Evolutionary conservation across 2,888 invertebrate genomes (phyloP).

Genomic region (Subacronicta megacephala): DNA sequence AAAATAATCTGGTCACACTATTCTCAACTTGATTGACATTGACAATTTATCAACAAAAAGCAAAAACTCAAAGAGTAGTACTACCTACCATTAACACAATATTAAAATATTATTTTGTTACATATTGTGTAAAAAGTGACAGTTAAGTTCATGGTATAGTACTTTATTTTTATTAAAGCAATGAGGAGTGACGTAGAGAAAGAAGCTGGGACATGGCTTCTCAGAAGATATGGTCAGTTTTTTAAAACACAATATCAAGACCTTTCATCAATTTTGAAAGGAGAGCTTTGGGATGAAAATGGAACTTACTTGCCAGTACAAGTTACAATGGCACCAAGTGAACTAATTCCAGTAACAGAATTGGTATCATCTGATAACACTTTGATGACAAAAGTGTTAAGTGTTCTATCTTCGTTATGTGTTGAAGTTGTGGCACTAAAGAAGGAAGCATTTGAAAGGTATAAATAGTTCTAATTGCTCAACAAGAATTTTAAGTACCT

Average conservation of each 20-base stretch:
- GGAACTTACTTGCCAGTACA: conserved; percentile 79
- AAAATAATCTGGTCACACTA: too few species aligned
- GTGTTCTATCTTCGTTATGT: conserved; percentile 94
- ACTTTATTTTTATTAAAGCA: conserved; percentile 1
- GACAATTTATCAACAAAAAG: too few species aligned
- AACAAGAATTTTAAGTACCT: too few species aligned
- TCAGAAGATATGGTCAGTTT: conserved; percentile 83
- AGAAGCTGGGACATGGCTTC: conserved; percentile 79
- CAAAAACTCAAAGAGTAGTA: too few species aligned
- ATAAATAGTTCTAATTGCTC: conserved; percentile 45
- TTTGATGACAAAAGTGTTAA: conserved; percentile 93
- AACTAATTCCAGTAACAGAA: conserved; percentile 91
- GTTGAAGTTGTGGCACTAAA: conserved; percentile 93
- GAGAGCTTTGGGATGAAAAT: conserved; percentile 72
- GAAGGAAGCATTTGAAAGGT: conserved; percentile 91
- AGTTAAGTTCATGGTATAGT: too few species aligned
- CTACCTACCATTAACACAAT: too few species aligned
- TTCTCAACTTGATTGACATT: too few species aligned
- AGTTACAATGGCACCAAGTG: conserved; percentile 84
- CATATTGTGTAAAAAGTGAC: too few species aligned
- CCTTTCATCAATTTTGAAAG: conserved; percentile 61
- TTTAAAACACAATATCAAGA: conserved; percentile 83
- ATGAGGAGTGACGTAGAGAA: conserved; percentile 79
- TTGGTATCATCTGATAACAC: conserved; percentile 95
- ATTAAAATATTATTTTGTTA: too few species aligned